Percentiles rank a stretch among this genome's conserved stretches.
These are phyloP conservation scores for Rhysida immarginata DNA, from an alignment of 1,140 invertebrate genomes.

Conservation along the genomic window DNA sequence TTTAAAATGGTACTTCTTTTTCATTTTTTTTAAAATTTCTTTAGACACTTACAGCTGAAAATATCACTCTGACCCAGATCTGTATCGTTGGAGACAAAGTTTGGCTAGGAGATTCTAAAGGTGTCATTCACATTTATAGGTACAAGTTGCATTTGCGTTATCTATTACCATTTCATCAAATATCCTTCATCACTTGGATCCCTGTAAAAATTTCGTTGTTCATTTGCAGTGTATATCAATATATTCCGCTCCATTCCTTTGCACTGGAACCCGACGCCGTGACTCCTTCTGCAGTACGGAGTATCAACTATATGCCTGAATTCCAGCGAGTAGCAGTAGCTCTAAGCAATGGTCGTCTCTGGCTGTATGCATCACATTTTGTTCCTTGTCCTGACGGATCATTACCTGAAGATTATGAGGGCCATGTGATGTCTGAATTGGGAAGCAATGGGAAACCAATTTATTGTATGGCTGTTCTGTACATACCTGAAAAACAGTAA, in stretches of 20 bases:
- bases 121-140: slow-evolving; percentile 57
- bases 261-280: slow-evolving; percentile 33
- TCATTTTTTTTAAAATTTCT: neutral
- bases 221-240: slow-evolving; percentile 6
- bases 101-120: slow-evolving; percentile 72
- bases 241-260: slow-evolving; percentile 27
- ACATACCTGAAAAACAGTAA: slow-evolving; percentile 14
- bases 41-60: slow-evolving; percentile 15
- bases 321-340: slow-evolving; percentile 54
- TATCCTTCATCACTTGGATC: too few species aligned
- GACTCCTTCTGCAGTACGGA: slow-evolving; percentile 38
- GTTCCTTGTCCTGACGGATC: slow-evolving; percentile 28
- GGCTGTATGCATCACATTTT: slow-evolving; percentile 46
- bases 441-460: slow-evolving; percentile 32
- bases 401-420: slow-evolving; percentile 44
- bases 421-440: slow-evolving; percentile 55
- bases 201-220: neutral
- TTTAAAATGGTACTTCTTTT: neutral
- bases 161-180: neutral
- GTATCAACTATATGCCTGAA: slow-evolving; percentile 44
- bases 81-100: slow-evolving; percentile 50
- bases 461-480: slow-evolving; percentile 37
- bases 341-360: slow-evolving; percentile 53
- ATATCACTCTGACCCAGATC: slow-evolving; percentile 23
- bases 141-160: slow-evolving; percentile 7